These are phyloP conservation scores for Drosophila neotestacea DNA, from an alignment of 2,888 invertebrate species.

Conservation along the genomic window DNA sequence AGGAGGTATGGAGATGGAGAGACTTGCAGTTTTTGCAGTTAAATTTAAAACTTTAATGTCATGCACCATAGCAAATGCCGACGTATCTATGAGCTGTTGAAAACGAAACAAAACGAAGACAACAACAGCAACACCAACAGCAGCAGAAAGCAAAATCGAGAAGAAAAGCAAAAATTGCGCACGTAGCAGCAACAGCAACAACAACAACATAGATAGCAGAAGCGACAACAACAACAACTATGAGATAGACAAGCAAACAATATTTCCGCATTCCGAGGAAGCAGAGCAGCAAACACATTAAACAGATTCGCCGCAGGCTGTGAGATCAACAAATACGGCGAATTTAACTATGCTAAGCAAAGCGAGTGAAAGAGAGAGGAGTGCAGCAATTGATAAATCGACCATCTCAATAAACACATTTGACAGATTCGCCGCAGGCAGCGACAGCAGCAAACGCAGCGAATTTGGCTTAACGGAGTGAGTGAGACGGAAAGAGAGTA, in stretches of 20 bases:
- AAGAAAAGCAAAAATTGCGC: constrained; percentile 56
- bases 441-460: neutral
- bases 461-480: neutral
- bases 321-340: constrained; percentile 20
- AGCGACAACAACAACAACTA: constrained; percentile 21
- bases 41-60: constrained; percentile 80
- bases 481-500: no score
- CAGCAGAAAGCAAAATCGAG: constrained; percentile 33
- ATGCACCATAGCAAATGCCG: constrained; percentile 67
- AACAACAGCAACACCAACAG: constrained; percentile 33
- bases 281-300: constrained; percentile 57
- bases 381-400: neutral
- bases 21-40: constrained; percentile 50
- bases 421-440: constrained; percentile 12
- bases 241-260: constrained; percentile 57
- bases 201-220: constrained; percentile 24
- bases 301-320: constrained; percentile 59
- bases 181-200: constrained; percentile 50
- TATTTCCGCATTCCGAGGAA: constrained; percentile 74
- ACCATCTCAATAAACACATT: neutral
- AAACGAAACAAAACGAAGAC: constrained; percentile 43
- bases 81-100: constrained; percentile 61
- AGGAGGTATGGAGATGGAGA: neutral
- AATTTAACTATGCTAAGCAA: constrained; percentile 11
- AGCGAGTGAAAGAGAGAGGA: neutral